A percentile compares a stretch with the other conserved stretches of the same genome.
These are phyloP conservation scores for Drosophila jambulina DNA, from an alignment of 1,140 invertebrate genomes.

Conservation along the genomic window DNA sequence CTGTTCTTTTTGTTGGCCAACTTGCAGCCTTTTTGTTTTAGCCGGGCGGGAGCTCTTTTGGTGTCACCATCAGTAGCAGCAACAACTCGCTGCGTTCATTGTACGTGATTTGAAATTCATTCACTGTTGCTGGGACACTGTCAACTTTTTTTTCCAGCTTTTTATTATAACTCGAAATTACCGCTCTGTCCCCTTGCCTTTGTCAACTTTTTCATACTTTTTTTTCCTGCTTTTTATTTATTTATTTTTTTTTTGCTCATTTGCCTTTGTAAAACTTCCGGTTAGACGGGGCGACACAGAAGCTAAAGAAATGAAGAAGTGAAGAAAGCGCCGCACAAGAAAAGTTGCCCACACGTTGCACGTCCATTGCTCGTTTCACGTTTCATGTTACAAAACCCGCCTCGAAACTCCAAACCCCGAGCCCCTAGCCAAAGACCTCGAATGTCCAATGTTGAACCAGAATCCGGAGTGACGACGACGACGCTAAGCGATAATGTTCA, in stretches of 20 bases:
- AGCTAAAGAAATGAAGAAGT: constrained; percentile 20
- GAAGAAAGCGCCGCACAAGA: constrained; percentile 38
- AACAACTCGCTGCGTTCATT: constrained; percentile 57
- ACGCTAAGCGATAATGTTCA: constrained; percentile 52
- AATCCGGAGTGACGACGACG: constrained; percentile 4
- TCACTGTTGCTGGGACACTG: constrained; percentile 64
- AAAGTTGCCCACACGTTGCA: constrained; percentile 69
- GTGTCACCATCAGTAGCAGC: constrained; percentile 57
- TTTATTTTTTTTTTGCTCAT: constrained; percentile 67
- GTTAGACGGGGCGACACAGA: constrained; percentile 62
- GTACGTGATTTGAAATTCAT: constrained; percentile 83
- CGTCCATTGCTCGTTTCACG: constrained; percentile 62
- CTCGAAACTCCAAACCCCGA: constrained; percentile 15
- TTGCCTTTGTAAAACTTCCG: constrained; percentile 82
- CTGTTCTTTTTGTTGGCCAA: constrained; percentile 42
- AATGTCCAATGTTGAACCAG: constrained; percentile 16
- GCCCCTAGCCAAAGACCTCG: neutral
- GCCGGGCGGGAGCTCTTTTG: constrained; percentile 61
- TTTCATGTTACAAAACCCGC: constrained; percentile 68
- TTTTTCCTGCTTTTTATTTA: constrained; percentile 22
- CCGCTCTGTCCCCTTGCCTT: constrained; percentile 26
- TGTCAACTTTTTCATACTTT: constrained; percentile 54
- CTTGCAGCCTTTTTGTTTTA: constrained; percentile 69
- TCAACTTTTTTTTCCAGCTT: constrained; percentile 28
- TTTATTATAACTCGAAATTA: constrained; percentile 66